Conservation (phyloP, 53 echinoderm and acorn worm species). For the Hippasteria phrygiana region DNA sequence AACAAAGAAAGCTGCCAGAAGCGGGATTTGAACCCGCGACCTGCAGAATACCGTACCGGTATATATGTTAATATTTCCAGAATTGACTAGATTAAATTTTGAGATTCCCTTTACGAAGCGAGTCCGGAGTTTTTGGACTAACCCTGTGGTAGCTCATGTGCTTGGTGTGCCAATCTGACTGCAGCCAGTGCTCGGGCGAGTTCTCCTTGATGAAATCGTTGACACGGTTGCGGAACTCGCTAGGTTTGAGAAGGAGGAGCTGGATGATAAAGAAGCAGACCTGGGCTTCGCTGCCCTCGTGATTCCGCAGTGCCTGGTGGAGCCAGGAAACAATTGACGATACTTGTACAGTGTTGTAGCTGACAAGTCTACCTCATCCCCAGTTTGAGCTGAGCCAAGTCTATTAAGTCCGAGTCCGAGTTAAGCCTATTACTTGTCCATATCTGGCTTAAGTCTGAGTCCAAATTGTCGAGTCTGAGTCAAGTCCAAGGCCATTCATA, state of each 20-base stretch:
- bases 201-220: conserved; percentile 93
- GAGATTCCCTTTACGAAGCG: neutral
- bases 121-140: conserved; percentile 11
- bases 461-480: no score
- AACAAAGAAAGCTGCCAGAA: no score
- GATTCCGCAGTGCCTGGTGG: conserved; percentile 84
- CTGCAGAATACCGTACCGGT: no score
- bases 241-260: conserved; percentile 90
- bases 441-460: no score
- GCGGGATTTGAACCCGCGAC: no score
- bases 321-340: neutral
- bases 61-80: no score
- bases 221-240: conserved; percentile 90
- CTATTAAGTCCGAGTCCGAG: no score
- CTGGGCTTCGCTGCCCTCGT: conserved; percentile 97
- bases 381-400: no score
- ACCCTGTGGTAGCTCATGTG: conserved; percentile 95
- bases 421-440: no score
- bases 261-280: conserved; percentile 99
- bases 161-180: conserved; percentile 92
- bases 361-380: no score
- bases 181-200: conserved; percentile 94
- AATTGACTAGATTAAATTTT: no score
- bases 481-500: no score
- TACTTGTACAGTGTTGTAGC: neutral